Evolutionary conservation across 1,140 invertebrate genomes (phyloP), one percentile per base, ranked within the genome.

Genomic region (Heliconius hewitsoni): DNA sequence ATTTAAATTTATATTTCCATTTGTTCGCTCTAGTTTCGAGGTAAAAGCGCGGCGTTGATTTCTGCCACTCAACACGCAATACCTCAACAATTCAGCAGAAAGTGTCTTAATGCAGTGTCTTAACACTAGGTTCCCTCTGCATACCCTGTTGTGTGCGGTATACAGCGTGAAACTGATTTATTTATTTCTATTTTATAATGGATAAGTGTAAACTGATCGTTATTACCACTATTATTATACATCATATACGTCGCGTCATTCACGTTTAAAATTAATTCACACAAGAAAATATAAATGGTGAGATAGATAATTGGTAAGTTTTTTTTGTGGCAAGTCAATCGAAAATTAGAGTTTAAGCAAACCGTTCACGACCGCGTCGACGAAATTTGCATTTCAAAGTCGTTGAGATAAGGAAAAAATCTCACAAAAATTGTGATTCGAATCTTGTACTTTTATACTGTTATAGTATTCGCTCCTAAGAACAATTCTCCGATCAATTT

Each of bases 381-480:
- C n/a, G 2, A 11, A 60, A 60, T 60, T 60, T 23, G 9, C 57
- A 60, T 60, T 60, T 60, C 57, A 60, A 60, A 60, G n/a, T 60
- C 19, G 57, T 9, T 60, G 57, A 60, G n/a, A 23, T 60, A 27
- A 23, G 8, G 57, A 11, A 23, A 60, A 60, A 60, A 60, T 23
- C n/a, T 27, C 57, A 55, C 6, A 60, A 9, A 60, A 60, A 23
- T 60, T 60, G n/a, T 60, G 19, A n/a, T 60, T n/a, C n/a, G 9
- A 60, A 60, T 27, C n/a, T 60, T 60, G 19, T 60, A 60, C 57
- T 60, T 60, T 60, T 27, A 60, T 60, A 60, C n/a, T 60, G 9
- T 60, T 60, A 60, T 60, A 60, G 57, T n/a, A 23, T 23, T 60
- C 23, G 57, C n/a, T 23, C n/a, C n/a, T 60, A 60, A 27, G n/a